phyloP scores from a whole-genome alignment of 2,888 invertebrate genomes.

The Orthosia gothica region DNA sequence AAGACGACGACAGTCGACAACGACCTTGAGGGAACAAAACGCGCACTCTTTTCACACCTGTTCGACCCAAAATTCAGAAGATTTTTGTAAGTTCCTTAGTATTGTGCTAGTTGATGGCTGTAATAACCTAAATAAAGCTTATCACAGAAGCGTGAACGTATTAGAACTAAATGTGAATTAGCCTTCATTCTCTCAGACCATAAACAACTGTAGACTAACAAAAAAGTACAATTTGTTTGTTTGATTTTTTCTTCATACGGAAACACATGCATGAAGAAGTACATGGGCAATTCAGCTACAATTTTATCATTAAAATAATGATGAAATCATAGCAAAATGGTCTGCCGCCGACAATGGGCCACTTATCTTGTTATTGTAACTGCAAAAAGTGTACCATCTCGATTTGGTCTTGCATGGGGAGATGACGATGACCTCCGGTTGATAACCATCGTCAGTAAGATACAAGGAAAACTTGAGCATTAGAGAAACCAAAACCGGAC shows the following conservation, averaged over 20 bases:
- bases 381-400: constrained; percentile 47
- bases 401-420: constrained; percentile 25
- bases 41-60: too few relatives aligned
- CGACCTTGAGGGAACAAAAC: too few relatives aligned
- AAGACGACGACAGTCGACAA: too few relatives aligned
- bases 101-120: too few relatives aligned
- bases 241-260: constrained; percentile 18
- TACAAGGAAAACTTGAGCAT: not conserved
- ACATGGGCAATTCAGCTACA: constrained; percentile 45
- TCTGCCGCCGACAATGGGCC: constrained; percentile 51
- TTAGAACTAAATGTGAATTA: not conserved
- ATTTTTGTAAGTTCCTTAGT: too few relatives aligned
- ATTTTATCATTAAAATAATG: constrained; percentile 64
- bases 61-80: too few relatives aligned
- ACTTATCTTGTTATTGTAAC: constrained; percentile 56
- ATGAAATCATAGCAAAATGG: constrained; percentile 56
- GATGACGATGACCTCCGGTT: not conserved
- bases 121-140: not conserved
- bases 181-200: constrained; percentile 11
- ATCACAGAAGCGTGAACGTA: not conserved
- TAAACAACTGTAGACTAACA: constrained; percentile 17
- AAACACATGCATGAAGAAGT: constrained; percentile 18
- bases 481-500: not conserved
- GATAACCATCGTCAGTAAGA: not conserved
- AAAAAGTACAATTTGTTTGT: constrained; percentile 10